These are phyloP conservation scores for Idris sp. DNA, from an alignment of 1,140 invertebrate species.

Conservation along the genomic window DNA sequence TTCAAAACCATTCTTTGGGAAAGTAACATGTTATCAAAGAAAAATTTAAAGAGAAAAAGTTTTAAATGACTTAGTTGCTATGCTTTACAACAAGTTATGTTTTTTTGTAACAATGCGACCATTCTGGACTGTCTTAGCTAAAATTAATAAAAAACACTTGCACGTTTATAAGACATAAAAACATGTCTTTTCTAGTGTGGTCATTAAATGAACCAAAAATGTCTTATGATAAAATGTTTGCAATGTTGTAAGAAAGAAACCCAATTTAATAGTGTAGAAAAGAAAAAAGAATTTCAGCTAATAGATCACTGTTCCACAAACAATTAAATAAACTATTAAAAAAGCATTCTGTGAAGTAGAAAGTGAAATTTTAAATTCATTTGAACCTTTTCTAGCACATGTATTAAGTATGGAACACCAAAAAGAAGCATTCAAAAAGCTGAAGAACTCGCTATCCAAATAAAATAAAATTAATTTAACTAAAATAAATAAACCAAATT, in stretches of 20 bases:
- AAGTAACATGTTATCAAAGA: constrained; percentile 75
- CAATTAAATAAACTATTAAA: constrained; percentile 16
- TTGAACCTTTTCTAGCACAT: constrained; percentile 20
- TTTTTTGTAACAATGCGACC: constrained; percentile 32
- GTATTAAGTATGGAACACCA: constrained; percentile 23
- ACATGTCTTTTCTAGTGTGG: constrained; percentile 20
- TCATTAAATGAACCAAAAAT: constrained; percentile 10
- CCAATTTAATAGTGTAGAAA: constrained; percentile 1
- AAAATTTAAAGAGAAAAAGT: constrained; percentile 28
- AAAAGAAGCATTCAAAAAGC: constrained; percentile 10
- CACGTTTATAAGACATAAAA: constrained; percentile 38
- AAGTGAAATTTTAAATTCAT: constrained; percentile 3
- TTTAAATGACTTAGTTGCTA: constrained; percentile 17
- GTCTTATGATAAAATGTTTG: constrained; percentile 1
- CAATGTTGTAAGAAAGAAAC: constrained; percentile 6
- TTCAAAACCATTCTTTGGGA: constrained; percentile 14
- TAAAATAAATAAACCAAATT: background rate
- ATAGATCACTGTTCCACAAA: constrained; percentile 16
- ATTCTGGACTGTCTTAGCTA: constrained; percentile 30
- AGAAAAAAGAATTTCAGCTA: constrained; percentile 31
- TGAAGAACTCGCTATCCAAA: constrained; percentile 20
- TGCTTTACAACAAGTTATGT: constrained; percentile 19
- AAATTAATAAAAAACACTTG: constrained; percentile 21
- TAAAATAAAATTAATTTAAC: background rate
- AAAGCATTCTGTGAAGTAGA: constrained; percentile 7